A percentile compares a stretch with the other conserved stretches of the same genome.
Conservation (phyloP, 2,113 vertebrate genomes). For the Callipepla californica region DNA sequence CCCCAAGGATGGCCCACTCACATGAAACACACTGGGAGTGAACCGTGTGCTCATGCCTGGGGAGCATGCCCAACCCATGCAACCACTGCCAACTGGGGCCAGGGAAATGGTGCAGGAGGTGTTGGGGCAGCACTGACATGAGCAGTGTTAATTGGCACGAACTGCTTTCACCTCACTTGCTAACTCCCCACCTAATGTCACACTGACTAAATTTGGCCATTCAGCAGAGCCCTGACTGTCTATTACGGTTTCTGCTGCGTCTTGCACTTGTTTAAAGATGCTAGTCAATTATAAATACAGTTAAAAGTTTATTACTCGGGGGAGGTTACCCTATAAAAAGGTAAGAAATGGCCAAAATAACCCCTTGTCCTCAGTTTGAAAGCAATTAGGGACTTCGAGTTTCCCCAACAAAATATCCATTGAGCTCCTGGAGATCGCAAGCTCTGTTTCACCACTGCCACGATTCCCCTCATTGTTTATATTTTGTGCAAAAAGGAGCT, state of each 20-base stretch:
- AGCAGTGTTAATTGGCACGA: not conserved
- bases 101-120: not conserved
- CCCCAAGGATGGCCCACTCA: rapidly evolving
- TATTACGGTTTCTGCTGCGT: constrained; percentile 27
- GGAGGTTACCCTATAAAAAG: not conserved
- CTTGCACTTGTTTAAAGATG: constrained; percentile 44
- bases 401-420: not conserved
- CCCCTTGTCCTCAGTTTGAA: not conserved
- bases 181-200: not conserved
- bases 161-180: not conserved
- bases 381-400: not conserved
- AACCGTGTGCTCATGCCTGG: not conserved
- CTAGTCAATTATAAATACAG: constrained; percentile 33
- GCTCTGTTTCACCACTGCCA: constrained; percentile 10
- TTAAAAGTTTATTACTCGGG: constrained; percentile 20
- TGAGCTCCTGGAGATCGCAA: not conserved
- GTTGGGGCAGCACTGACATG: not conserved
- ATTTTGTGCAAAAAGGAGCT: constrained; percentile 51
- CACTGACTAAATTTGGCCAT: not conserved
- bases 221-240: not conserved
- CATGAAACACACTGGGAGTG: rapidly evolving
- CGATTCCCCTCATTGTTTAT: constrained; percentile 60
- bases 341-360: not conserved
- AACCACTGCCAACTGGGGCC: rapidly evolving
- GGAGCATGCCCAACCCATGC: not conserved